Percentiles rank a stretch among this genome's conserved stretches.
Evolutionary conservation across 2,113 vertebrate species (phyloP).

Genomic region (Pristiophorus japonicus): DNA sequence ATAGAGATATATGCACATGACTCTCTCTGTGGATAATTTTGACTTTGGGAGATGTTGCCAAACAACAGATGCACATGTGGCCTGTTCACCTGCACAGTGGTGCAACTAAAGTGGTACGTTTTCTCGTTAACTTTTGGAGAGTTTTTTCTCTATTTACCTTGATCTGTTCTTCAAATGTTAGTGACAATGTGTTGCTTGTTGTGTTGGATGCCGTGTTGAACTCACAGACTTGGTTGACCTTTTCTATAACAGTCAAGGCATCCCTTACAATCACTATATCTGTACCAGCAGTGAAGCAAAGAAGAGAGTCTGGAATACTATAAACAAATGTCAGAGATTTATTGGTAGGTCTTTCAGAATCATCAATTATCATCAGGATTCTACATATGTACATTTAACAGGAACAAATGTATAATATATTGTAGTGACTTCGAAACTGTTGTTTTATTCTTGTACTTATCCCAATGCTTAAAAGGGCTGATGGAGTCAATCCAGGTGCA

Average conservation of each 20-base stretch:
- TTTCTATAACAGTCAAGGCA: background rate
- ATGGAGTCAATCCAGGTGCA: background rate
- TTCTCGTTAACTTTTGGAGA: background rate
- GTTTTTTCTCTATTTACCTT: background rate
- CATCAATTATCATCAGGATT: background rate
- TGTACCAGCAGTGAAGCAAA: slow-evolving; percentile 34
- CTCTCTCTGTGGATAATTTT: background rate
- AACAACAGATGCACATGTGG: too few relatives aligned
- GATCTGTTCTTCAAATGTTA: background rate
- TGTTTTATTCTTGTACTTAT: background rate
- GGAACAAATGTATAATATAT: background rate
- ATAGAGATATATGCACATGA: background rate
- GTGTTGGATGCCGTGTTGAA: background rate
- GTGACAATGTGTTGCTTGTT: background rate
- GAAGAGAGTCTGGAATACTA: slow-evolving; percentile 40
- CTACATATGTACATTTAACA: background rate
- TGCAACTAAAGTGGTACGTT: background rate
- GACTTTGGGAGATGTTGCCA: too few relatives aligned
- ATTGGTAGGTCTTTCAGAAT: background rate
- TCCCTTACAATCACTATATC: background rate
- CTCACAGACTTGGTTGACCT: background rate
- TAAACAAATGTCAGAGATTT: background rate
- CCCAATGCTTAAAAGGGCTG: background rate
- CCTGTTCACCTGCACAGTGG: too few relatives aligned
- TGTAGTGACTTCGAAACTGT: background rate